Conservation (phyloP, 1,140 invertebrate species). For the Drosophila fuyamai region DNA sequence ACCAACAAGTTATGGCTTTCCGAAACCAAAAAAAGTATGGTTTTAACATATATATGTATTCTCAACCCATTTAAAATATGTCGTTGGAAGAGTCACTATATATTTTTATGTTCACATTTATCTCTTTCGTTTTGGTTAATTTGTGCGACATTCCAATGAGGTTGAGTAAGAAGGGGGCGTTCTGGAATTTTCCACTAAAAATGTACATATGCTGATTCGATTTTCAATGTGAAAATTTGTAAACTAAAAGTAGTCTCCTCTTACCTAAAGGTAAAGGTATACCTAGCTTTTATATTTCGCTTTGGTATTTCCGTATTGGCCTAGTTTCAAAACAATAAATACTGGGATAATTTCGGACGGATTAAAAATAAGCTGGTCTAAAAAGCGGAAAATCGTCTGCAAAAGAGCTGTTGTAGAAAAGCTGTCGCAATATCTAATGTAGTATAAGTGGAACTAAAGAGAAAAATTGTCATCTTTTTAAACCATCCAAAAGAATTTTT, state of each 20-base stretch:
- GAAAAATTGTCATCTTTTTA: too few species aligned
- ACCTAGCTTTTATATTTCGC: slow-evolving; percentile 39
- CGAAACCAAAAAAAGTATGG: too few species aligned
- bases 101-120: neutral
- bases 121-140: slow-evolving; percentile 30
- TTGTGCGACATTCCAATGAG: slow-evolving; percentile 43
- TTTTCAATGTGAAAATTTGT: slow-evolving; percentile 31
- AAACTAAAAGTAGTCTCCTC: neutral
- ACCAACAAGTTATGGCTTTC: too few species aligned
- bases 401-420: neutral
- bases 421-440: too few species aligned
- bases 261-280: slow-evolving; percentile 7
- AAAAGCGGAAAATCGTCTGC: neutral
- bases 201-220: slow-evolving; percentile 50
- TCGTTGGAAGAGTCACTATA: too few species aligned
- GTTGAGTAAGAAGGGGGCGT: slow-evolving; percentile 9
- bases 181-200: slow-evolving; percentile 38
- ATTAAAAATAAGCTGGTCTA: slow-evolving; percentile 14
- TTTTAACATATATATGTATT: too few species aligned
- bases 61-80: too few species aligned
- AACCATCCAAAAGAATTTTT: too few species aligned
- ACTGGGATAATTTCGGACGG: slow-evolving; percentile 52
- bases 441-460: too few species aligned
- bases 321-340: slow-evolving; percentile 71
- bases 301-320: slow-evolving; percentile 69